Percentiles rank a stretch among this genome's conserved stretches.
phyloP scores from a whole-genome alignment of 2,888 invertebrate species.

The Apamea anceps region DNA sequence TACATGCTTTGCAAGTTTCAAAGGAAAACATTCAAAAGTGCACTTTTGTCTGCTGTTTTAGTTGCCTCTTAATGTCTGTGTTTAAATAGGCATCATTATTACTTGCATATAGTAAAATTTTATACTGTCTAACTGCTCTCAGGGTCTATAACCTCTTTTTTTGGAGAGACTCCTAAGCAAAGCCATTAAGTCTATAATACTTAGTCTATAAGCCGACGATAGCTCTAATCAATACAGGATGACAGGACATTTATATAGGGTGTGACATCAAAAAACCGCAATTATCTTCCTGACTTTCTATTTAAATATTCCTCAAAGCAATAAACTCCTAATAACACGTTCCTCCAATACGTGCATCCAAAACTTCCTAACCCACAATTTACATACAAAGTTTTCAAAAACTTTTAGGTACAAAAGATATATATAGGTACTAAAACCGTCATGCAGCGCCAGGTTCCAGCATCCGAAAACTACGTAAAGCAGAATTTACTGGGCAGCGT shows the following conservation, averaged over 20 bases:
- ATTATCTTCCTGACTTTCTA: too few relatives aligned
- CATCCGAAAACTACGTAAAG: conserved; percentile 49
- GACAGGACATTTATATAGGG: too few relatives aligned
- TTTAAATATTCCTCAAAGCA: not conserved
- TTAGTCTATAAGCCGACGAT: not conserved
- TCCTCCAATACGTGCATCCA: not conserved
- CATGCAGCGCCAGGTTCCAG: conserved; percentile 14
- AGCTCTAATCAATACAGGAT: not conserved
- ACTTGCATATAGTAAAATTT: not conserved
- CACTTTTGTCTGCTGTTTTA: conserved; percentile 16
- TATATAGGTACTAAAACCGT: conserved; percentile 50
- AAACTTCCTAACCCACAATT: conserved; percentile 37
- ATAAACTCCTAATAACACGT: conserved; percentile 10
- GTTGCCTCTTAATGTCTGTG: not conserved
- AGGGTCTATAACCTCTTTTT: not conserved
- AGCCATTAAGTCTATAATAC: too few relatives aligned
- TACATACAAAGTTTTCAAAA: conserved; percentile 38
- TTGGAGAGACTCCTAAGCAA: not conserved
- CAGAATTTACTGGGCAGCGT: conserved; percentile 59
- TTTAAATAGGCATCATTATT: not conserved
- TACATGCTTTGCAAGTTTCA: conserved; percentile 43
- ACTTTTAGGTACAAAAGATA: conserved; percentile 45
- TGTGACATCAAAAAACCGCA: not conserved
- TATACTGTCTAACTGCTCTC: not conserved
- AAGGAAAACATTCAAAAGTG: conserved; percentile 27